Evolutionary conservation across 1,140 invertebrate species (phyloP).

Genomic region (Chlorops oryzae): DNA sequence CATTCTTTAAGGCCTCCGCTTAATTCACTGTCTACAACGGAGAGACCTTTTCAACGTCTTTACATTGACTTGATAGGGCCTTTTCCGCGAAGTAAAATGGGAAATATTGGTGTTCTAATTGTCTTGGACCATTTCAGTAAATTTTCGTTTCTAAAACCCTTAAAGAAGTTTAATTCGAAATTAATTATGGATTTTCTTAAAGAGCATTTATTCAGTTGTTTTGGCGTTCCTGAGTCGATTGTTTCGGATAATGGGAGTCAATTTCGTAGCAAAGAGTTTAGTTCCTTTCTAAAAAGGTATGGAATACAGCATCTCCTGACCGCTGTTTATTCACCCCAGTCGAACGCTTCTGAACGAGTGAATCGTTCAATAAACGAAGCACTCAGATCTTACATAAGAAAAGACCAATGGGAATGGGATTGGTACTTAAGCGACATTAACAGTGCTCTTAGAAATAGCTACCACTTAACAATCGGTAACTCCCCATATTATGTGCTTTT

Average conservation of each 20-base stretch:
- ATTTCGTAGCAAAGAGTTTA: too few species aligned
- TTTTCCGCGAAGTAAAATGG: conserved; percentile 10
- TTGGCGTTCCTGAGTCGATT: conserved; percentile 11
- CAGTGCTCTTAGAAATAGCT: not conserved
- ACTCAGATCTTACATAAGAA: too few species aligned
- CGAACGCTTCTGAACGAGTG: too few species aligned
- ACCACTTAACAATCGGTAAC: conserved; percentile 8
- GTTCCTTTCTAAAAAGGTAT: conserved; percentile 3
- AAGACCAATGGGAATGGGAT: conserved; percentile 8
- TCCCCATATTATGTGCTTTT: conserved; percentile 10
- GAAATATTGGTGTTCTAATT: conserved; percentile 10
- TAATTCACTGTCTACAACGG: conserved; percentile 7
- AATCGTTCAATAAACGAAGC: too few species aligned
- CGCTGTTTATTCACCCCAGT: too few species aligned
- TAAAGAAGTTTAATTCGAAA: too few species aligned
- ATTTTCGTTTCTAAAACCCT: too few species aligned
- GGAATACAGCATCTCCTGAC: not conserved
- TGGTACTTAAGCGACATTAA: conserved; percentile 8
- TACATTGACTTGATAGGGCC: too few species aligned
- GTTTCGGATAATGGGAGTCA: not conserved
- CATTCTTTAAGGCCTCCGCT: conserved; percentile 9
- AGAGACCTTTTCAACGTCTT: conserved; percentile 13
- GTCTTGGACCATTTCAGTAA: too few species aligned
- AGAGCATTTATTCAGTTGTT: conserved; percentile 5
- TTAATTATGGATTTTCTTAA: too few species aligned